Conservation (phyloP, 1,140 invertebrate species). For the Nasonia vitripennis region DNA sequence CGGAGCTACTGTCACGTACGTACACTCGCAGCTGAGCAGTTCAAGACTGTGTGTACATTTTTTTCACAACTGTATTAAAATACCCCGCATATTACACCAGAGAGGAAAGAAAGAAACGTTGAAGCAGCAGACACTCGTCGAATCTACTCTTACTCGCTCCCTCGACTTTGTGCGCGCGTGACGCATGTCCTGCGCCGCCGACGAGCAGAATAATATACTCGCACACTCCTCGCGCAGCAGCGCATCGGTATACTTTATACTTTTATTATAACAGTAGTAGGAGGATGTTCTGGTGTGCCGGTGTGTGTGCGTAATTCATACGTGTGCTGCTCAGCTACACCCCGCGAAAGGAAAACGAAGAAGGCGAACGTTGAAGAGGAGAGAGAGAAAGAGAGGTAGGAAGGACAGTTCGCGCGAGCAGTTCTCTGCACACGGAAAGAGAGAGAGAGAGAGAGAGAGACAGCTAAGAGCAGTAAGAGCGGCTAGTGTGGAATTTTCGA, state of each 20-base stretch:
- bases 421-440: neutral
- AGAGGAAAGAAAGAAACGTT: no score
- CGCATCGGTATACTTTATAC: no score
- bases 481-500: constrained; percentile 12
- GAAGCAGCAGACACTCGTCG: neutral
- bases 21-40: neutral
- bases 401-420: no score
- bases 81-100: no score
- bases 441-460: neutral
- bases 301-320: neutral
- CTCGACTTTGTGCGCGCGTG: neutral
- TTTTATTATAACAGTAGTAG: no score
- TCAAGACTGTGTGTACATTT: neutral
- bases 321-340: neutral
- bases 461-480: no score
- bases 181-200: constrained; percentile 30
- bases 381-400: neutral
- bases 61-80: no score
- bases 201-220: neutral
- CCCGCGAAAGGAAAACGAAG: constrained; percentile 18
- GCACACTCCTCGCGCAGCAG: no score
- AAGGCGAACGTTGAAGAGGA: neutral
- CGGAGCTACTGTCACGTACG: neutral
- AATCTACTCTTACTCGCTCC: neutral
- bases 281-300: neutral